phyloP scores from a whole-genome alignment of 2,113 vertebrate species.

The Trematomus loennbergii region DNA sequence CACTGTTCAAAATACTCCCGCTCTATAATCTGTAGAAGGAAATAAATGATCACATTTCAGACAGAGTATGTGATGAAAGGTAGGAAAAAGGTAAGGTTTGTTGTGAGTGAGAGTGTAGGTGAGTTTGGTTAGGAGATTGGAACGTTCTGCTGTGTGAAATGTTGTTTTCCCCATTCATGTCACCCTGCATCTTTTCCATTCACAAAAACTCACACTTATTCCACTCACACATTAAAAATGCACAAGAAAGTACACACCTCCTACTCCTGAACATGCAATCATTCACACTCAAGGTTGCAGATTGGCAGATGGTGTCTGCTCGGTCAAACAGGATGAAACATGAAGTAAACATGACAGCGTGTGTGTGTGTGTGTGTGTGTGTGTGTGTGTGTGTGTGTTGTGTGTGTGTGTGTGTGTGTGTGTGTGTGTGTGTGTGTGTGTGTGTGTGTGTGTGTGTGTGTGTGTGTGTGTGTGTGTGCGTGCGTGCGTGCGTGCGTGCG shows the following conservation, averaged over 20 bases:
- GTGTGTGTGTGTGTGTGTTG: not conserved
- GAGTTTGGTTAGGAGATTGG: not conserved
- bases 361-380: conserved; percentile 1
- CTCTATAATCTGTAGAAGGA: no score
- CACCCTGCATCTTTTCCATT: conserved; percentile 8
- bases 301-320: conserved; percentile 47
- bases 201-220: not conserved
- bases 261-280: no score
- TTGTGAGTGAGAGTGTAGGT: not conserved
- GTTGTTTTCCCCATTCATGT: not conserved
- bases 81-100: no score
- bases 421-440: not conserved
- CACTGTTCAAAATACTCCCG: not conserved
- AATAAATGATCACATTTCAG: no score
- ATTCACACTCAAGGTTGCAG: conserved; percentile 17
- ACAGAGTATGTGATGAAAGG: not conserved
- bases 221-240: not conserved
- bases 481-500: no score
- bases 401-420: not conserved
- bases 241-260: not conserved
- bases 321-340: conserved; percentile 28
- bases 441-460: not conserved
- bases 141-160: not conserved
- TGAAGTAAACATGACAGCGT: conserved; percentile 4
- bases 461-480: conserved; percentile 1